Base-by-base conservation (phyloP, 2,797 vertebrate species). In the Huso huso region DNA sequence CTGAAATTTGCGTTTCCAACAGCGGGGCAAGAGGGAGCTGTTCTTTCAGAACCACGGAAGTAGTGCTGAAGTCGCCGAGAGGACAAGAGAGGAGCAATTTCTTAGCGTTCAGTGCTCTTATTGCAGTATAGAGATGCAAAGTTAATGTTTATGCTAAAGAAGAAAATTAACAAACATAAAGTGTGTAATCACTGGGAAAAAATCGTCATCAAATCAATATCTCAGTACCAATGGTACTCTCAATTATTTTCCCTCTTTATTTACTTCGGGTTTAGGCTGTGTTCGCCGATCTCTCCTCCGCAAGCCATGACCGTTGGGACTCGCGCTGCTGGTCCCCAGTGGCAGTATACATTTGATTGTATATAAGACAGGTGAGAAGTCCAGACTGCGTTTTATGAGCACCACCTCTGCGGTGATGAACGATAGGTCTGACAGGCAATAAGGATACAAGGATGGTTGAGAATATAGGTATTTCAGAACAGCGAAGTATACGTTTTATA, bases 41-140 rank as follows among this genome's bases (percentile, higher is more conserved):
- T 78, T 67, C 66, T 48, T 76, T 77, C 75, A 77, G 74, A 69
- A 75, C 66, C 74, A 67, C 64, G 49, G 66, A 48, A 49, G 23
- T 37, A 37, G 23, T 49, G 53, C 37, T 68, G 66, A 68, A 37
- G 8, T 37, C 23, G 23, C 2, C 23, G 23, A 3, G 23, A 3
- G 23, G 23, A 18, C 15, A 37, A 37, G 23, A 4, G 23, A 37
- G 23, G 23, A 37, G 58, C 15, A 9, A 8, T 59, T 49, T 62
- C 37, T 37, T 37, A 37, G 2, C 23, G 23, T 37, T 37, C 2
- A 37, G 23, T 37, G 23, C 0, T 37, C 23, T 37, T 37, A 37
- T 4, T 37, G 23, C 23, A 37, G 23, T 37, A 37, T 2, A 37
- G 23, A 37, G 2, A 37, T 37, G 4, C 23, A 37, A 37, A 37